Evolutionary conservation across 2,797 vertebrate species (phyloP), one percentile per base, ranked within the genome.

Genomic region (Nannoperca australis): DNA sequence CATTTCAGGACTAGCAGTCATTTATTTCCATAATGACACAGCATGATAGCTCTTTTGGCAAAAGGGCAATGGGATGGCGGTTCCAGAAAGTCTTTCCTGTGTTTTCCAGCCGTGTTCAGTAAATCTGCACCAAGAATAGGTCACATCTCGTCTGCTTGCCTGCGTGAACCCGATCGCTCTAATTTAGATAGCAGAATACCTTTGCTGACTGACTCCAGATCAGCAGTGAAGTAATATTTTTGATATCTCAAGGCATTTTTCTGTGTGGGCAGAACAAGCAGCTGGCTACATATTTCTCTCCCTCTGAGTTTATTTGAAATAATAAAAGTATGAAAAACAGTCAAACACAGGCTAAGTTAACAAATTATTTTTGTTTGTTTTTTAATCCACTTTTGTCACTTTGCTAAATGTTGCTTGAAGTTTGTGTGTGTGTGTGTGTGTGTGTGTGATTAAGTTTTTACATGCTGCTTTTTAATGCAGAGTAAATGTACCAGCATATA

Each of bases 11-110:
- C 62, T 12, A 62, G 82, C 62, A 68, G 75, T 70, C 79, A 71
- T 90, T 85, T 82, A 85, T 93, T 91, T 91, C 86, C 87, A 89
- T 63, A 70, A 79, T 89, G 88, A 91, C 88, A 80, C 84, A 87
- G 89, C 89, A 72, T 87, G 85, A 90, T 74, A 55, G 61, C 74
- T 87, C 63, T 86, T 89, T 85, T 85, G 79, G 82, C 73, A 88
- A 89, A 82, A 82, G 69, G 63, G 55, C 54, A 12, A 66, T 67
- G 68, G 82, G 70, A 67, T 17, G 30, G 79, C n/a, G 12, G 60
- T 93, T 94, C 92, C 90, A 90, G 90, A 85, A 92, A 92, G 89
- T 89, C 54, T 0, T 59, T 78, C 49, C 70, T 81, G 70, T 64
- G 53, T 88, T 85, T 91, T 83, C 89, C 92, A 92, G 65, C 65